Percentiles rank a stretch among this genome's conserved stretches.
Conservation (phyloP, 2,113 vertebrate species). For the Malaclemys terrapin region DNA sequence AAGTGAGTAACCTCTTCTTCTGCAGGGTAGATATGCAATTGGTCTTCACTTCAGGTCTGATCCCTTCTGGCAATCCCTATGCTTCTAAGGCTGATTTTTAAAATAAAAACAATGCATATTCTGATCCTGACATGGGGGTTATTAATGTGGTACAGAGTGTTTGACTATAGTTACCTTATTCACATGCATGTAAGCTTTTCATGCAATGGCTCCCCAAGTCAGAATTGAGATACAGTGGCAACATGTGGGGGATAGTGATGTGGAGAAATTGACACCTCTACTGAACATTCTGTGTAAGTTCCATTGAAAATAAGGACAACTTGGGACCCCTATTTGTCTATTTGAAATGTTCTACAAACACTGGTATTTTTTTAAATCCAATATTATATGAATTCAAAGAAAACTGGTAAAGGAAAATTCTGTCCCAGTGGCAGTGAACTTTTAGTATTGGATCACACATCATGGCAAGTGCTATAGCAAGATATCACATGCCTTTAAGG, state of each 20-base stretch:
- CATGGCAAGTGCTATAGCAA: neutral
- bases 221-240: neutral
- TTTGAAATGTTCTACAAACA: neutral
- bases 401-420: neutral
- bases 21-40: too few relatives aligned
- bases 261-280: neutral
- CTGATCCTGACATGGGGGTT: neutral
- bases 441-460: neutral
- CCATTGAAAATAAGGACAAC: neutral
- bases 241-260: too few relatives aligned
- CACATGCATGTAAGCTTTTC: neutral
- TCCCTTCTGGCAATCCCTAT: too few relatives aligned
- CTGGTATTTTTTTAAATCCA: neutral
- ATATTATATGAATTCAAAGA: too few relatives aligned
- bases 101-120: fast-evolving
- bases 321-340: fast-evolving
- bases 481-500: neutral
- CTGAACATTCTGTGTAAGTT: neutral
- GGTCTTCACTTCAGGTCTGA: too few relatives aligned
- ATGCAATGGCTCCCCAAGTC: neutral
- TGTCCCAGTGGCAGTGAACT: neutral
- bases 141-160: neutral
- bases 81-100: too few relatives aligned
- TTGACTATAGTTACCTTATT: neutral
- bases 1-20: too few relatives aligned